Evolutionary conservation across 2,888 invertebrate genomes (phyloP).

Genomic region (Lymantria monacha): DNA sequence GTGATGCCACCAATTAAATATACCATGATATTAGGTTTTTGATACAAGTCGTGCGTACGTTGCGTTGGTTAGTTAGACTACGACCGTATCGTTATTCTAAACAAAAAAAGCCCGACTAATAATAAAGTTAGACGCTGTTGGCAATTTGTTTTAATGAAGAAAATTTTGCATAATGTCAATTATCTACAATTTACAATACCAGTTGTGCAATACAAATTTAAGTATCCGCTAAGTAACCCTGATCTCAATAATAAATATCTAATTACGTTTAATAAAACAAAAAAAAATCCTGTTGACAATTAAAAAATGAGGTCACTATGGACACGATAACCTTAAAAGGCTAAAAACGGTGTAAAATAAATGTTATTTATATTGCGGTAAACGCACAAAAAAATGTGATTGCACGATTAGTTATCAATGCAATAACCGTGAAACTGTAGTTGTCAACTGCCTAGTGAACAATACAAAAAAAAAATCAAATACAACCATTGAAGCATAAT

Average conservation of each 20-base stretch:
- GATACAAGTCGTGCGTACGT: too few species aligned
- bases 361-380: not conserved
- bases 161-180: not conserved
- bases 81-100: too few species aligned
- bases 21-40: too few species aligned
- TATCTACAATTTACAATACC: not conserved
- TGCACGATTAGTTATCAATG: slow-evolving; percentile 20
- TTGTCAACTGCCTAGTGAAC: slow-evolving; percentile 17
- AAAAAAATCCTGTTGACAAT: slow-evolving; percentile 36
- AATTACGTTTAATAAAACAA: slow-evolving; percentile 30
- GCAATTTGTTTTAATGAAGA: not conserved
- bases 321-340: slow-evolving; percentile 40
- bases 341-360: slow-evolving; percentile 51
- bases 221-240: slow-evolving; percentile 25
- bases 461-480: not conserved
- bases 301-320: slow-evolving; percentile 50
- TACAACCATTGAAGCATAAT: too few species aligned
- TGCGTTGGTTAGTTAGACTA: too few species aligned
- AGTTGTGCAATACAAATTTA: slow-evolving; percentile 19
- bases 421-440: slow-evolving; percentile 20
- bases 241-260: slow-evolving; percentile 30
- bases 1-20: too few species aligned
- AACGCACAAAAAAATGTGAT: slow-evolving; percentile 29
- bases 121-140: too few species aligned
- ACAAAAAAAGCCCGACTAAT: too few species aligned